Percentiles rank a stretch among this genome's conserved stretches.
phyloP scores from a whole-genome alignment of 2,113 vertebrate species.

The Lasiurus borealis region DNA sequence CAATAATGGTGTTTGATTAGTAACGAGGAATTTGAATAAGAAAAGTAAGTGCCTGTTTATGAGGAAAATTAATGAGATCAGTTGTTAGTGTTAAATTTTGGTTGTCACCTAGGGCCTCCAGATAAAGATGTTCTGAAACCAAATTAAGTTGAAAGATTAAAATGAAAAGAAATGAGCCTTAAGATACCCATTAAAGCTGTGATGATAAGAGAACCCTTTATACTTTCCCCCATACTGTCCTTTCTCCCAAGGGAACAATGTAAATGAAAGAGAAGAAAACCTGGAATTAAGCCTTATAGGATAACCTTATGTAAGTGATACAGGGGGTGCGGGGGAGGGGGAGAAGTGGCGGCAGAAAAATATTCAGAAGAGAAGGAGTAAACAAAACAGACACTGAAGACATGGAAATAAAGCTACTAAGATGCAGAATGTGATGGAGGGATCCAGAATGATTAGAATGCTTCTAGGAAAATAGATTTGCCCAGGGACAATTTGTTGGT shows the following conservation, averaged over 20 bases:
- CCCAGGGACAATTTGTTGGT: slow-evolving; percentile 11
- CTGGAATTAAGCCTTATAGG: background rate
- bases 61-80: slow-evolving; percentile 22
- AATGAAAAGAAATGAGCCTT: background rate
- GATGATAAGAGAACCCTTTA: background rate
- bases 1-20: background rate
- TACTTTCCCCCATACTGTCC: background rate
- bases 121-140: slow-evolving; percentile 21
- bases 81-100: background rate
- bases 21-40: background rate
- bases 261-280: slow-evolving; percentile 28
- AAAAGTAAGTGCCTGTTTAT: slow-evolving; percentile 28
- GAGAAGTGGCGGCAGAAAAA: background rate
- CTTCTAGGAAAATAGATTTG: slow-evolving; percentile 44
- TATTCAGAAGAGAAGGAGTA: background rate
- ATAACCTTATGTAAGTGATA: background rate
- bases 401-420: background rate
- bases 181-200: background rate
- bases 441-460: slow-evolving; percentile 39
- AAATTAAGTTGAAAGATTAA: background rate
- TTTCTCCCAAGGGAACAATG: background rate
- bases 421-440: background rate
- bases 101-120: background rate
- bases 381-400: background rate
- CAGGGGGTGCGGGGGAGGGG: background rate